Percentiles rank a stretch among this genome's conserved stretches.
Evolutionary conservation across 2,888 invertebrate species (phyloP).

Genomic region (Eristalis pertinax): DNA sequence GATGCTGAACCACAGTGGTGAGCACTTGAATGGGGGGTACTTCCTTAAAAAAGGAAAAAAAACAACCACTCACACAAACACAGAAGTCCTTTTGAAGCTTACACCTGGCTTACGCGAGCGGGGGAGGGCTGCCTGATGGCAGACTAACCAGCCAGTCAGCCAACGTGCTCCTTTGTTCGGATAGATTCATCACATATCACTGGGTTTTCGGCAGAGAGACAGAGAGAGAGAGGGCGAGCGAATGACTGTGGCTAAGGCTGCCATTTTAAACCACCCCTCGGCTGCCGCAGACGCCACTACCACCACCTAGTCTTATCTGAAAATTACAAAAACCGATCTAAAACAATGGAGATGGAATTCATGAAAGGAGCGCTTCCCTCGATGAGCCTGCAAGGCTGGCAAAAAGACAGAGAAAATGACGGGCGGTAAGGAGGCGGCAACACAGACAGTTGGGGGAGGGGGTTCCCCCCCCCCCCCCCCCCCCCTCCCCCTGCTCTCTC

Average conservation of each 20-base stretch:
- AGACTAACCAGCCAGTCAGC: constrained; percentile 15
- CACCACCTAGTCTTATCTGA: constrained; percentile 53
- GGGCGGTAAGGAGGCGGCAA: neutral
- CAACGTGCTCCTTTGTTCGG: constrained; percentile 49
- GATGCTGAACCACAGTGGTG: constrained; percentile 46
- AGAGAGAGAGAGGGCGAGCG: too few relatives aligned
- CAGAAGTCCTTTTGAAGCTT: neutral
- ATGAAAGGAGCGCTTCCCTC: constrained; percentile 26
- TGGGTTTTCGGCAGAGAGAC: neutral
- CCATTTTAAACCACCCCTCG: neutral
- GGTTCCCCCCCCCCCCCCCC: too few relatives aligned
- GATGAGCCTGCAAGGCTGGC: neutral
- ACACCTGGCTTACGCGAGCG: neutral
- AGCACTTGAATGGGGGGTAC: constrained; percentile 20
- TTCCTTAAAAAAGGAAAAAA: neutral
- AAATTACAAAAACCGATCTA: constrained; percentile 72
- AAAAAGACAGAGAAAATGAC: neutral
- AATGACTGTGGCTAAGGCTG: neutral
- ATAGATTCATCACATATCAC: constrained; percentile 68
- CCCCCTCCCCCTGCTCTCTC: too few relatives aligned
- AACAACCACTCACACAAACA: neutral
- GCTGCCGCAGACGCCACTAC: neutral
- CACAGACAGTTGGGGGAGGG: constrained; percentile 27
- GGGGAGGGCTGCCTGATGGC: constrained; percentile 27
- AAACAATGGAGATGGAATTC: constrained; percentile 68